Percentiles rank a stretch among this genome's conserved stretches.
phyloP scores from a whole-genome alignment of 2,113 vertebrate species.

The Melanostigma gelatinosum region DNA sequence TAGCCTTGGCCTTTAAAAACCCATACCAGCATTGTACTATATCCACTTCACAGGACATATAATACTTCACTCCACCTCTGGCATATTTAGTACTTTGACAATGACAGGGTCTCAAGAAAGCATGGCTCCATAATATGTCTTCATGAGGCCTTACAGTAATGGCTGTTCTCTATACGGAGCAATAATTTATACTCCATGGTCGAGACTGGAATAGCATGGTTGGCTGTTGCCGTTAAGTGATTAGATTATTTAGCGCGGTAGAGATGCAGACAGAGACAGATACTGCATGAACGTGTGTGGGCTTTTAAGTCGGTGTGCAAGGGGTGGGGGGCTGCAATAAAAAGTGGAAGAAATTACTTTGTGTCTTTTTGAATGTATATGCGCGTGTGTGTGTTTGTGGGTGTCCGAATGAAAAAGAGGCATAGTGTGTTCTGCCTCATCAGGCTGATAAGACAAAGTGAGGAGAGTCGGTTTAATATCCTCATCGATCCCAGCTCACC shows the following conservation, averaged over 20 bases:
- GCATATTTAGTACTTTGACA: constrained; percentile 59
- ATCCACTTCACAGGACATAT: constrained; percentile 46
- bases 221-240: constrained; percentile 60
- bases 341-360: not conserved
- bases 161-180: constrained; percentile 37
- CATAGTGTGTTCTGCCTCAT: constrained; percentile 37
- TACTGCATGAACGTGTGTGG: constrained; percentile 8
- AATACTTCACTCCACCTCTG: constrained; percentile 51
- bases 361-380: not conserved
- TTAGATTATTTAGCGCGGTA: constrained; percentile 66
- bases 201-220: constrained; percentile 44
- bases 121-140: constrained; percentile 57
- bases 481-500: constrained; percentile 59
- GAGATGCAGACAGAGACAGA: constrained; percentile 40
- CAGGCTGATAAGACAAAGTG: constrained; percentile 47
- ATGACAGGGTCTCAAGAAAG: constrained; percentile 63
- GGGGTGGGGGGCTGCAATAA: not conserved
- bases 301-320: not conserved
- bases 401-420: not conserved
- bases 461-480: constrained; percentile 39
- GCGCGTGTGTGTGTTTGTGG: not conserved
- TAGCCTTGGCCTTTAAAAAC: constrained; percentile 36
- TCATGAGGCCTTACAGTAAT: constrained; percentile 62
- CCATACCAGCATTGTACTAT: constrained; percentile 27
- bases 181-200: constrained; percentile 54